Conservation (phyloP, 2,888 invertebrate species). For the Platycheirus albimanus region DNA sequence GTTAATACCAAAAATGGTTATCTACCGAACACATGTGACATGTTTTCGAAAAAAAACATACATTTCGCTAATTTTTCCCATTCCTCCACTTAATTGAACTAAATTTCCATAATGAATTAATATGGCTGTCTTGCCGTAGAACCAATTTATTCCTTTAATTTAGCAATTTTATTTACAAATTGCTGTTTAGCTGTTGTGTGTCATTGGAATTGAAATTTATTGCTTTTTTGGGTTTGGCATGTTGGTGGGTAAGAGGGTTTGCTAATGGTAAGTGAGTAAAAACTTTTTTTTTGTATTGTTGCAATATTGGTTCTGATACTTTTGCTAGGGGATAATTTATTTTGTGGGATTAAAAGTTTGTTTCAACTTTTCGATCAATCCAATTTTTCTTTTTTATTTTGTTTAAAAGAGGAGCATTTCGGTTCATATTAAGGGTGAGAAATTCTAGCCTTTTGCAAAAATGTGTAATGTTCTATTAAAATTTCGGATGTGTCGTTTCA, state of each 20-base stretch:
- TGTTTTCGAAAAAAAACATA: slow-evolving; percentile 78
- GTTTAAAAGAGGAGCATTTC: no score
- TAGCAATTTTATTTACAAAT: slow-evolving; percentile 80
- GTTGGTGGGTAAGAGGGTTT: not conserved
- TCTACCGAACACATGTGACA: slow-evolving; percentile 65
- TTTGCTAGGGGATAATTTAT: no score
- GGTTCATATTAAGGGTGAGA: no score
- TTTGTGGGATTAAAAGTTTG: no score
- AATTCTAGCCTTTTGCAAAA: no score
- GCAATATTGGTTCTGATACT: no score
- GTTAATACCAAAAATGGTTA: no score
- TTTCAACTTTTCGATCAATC: no score
- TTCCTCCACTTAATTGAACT: no score
- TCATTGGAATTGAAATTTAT: slow-evolving; percentile 68
- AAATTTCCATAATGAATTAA: slow-evolving; percentile 55
- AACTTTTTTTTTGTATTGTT: not conserved
- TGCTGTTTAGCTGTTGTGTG: slow-evolving; percentile 73
- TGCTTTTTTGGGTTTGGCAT: slow-evolving; percentile 30
- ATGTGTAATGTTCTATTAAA: no score
- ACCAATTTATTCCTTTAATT: slow-evolving; percentile 80
- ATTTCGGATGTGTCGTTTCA: no score
- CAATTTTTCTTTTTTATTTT: no score
- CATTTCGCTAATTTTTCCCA: slow-evolving; percentile 81
- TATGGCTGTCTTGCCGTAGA: slow-evolving; percentile 68
- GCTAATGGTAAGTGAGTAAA: not conserved